Conservation (phyloP, 2,888 invertebrate genomes). For the Microdon myrmicae region DNA sequence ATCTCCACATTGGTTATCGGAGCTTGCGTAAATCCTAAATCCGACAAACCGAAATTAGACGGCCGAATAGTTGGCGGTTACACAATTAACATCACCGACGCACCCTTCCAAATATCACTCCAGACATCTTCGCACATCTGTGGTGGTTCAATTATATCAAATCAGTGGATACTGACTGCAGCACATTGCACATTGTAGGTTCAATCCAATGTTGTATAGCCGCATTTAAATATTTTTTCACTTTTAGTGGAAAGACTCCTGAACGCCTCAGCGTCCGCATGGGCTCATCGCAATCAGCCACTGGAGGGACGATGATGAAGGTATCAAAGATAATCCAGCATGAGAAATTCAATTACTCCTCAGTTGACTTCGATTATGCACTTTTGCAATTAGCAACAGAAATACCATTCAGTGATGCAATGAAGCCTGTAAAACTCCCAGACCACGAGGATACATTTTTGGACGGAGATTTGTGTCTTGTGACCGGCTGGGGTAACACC, state of each 20-base stretch:
- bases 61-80: constrained; percentile 66
- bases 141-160: constrained; percentile 64
- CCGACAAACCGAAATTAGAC: constrained; percentile 60
- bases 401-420: constrained; percentile 67
- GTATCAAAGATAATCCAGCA: constrained; percentile 69
- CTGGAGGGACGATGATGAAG: constrained; percentile 69
- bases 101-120: constrained; percentile 64
- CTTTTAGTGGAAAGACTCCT: constrained; percentile 57
- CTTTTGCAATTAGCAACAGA: constrained; percentile 69
- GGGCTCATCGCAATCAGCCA: constrained; percentile 68
- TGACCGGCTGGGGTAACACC: constrained; percentile 66
- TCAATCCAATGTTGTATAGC: constrained; percentile 2
- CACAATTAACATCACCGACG: constrained; percentile 64
- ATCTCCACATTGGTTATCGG: constrained; percentile 1
- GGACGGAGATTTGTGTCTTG: constrained; percentile 62
- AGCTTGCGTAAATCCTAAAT: constrained; percentile 31
- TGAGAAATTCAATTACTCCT: constrained; percentile 69
- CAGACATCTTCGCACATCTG: constrained; percentile 63
- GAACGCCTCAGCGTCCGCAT: constrained; percentile 66
- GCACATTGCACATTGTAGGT: constrained; percentile 65
- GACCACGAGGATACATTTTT: constrained; percentile 57
- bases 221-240: background rate
- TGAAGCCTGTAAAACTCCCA: constrained; percentile 67
- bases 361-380: constrained; percentile 72
- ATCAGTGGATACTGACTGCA: constrained; percentile 64